These are phyloP conservation scores for Crotalus horridus DNA, from an alignment of 2,113 vertebrate genomes.

Conservation along the genomic window DNA sequence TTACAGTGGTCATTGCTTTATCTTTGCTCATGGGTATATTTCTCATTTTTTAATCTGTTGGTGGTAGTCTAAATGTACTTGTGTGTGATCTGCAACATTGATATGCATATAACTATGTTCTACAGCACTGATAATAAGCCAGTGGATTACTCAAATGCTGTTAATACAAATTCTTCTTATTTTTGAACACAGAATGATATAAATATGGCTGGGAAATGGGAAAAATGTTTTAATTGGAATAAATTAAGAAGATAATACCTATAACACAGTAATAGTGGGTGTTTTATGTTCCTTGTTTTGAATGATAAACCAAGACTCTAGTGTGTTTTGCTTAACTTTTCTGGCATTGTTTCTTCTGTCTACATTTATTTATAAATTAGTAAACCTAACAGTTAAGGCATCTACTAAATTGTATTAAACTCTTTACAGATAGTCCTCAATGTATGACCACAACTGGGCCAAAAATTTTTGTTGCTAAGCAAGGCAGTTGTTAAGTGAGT, in stretches of 20 bases:
- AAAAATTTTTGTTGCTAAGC: background rate
- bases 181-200: conserved; percentile 32
- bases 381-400: background rate
- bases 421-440: background rate
- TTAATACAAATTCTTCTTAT: conserved; percentile 12
- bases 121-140: conserved; percentile 14
- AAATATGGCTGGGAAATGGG: conserved; percentile 19
- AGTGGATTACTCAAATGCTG: conserved; percentile 16
- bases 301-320: background rate
- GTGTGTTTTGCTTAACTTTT: background rate
- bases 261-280: rapidly evolving
- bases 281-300: background rate
- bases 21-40: background rate
- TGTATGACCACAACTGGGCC: background rate
- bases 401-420: background rate
- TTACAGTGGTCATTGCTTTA: background rate
- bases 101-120: background rate
- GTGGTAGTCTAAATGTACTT: conserved; percentile 7
- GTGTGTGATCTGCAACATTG: background rate
- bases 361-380: background rate
- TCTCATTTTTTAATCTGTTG: conserved; percentile 38
- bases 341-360: background rate
- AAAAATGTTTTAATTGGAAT: conserved; percentile 47
- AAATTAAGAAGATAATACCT: conserved; percentile 40
- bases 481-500: background rate